Percentiles rank a stretch among this genome's conserved stretches.
Conservation (phyloP, 2,888 invertebrate species). For the Drosophila meridiana region DNA sequence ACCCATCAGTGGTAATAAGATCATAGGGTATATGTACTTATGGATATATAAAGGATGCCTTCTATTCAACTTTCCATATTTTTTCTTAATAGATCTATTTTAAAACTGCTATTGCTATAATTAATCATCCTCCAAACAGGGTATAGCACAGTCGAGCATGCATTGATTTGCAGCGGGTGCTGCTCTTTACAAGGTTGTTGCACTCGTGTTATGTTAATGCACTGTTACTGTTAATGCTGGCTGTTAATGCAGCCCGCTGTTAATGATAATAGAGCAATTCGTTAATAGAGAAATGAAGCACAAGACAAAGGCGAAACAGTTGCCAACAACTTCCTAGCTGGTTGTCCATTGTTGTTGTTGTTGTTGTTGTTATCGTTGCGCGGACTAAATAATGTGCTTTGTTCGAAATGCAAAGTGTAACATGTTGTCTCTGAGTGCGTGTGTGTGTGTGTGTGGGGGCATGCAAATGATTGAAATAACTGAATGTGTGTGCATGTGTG, state of each 20-base stretch:
- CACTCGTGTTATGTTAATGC: constrained; percentile 53
- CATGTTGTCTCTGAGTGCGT: constrained; percentile 15
- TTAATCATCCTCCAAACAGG: too few relatives aligned
- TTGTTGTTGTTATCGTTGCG: constrained; percentile 48
- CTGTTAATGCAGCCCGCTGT: constrained; percentile 17
- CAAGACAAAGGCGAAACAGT: constrained; percentile 50
- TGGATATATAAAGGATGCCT: too few relatives aligned
- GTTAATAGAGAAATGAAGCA: constrained; percentile 44
- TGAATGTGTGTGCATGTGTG: constrained; percentile 7
- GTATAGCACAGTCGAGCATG: constrained; percentile 10
- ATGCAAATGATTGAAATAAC: constrained; percentile 72
- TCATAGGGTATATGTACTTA: background rate
- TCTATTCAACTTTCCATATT: too few relatives aligned
- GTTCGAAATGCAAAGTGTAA: constrained; percentile 44
- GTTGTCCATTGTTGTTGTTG: constrained; percentile 42
- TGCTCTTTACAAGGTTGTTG: constrained; percentile 56
- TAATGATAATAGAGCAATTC: constrained; percentile 41
- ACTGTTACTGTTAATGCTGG: constrained; percentile 32
- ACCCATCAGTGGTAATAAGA: background rate
- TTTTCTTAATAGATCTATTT: background rate
- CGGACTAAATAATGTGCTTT: constrained; percentile 63
- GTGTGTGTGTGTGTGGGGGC: constrained; percentile 29
- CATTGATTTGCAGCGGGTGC: background rate
- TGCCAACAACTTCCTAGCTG: constrained; percentile 52
- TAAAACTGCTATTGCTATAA: background rate